phyloP scores from a whole-genome alignment of 2,888 invertebrate genomes.

The Elegia similella region DNA sequence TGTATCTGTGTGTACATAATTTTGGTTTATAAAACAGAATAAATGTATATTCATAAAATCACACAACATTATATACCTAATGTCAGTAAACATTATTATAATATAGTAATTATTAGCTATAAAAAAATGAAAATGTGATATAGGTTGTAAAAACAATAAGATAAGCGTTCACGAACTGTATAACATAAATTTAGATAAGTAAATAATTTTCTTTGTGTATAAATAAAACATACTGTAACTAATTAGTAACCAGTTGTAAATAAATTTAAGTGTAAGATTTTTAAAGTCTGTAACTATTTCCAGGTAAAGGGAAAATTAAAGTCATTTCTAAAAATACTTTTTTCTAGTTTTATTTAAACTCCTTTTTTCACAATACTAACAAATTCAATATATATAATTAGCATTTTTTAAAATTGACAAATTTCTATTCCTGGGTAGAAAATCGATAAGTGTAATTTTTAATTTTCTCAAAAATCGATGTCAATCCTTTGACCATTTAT shows the following conservation, averaged over 20 bases:
- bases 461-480: too few relatives aligned
- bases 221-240: slow-evolving; percentile 58
- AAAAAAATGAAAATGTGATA: slow-evolving; percentile 80
- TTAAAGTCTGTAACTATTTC: slow-evolving; percentile 80
- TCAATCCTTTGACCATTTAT: too few relatives aligned
- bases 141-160: slow-evolving; percentile 75
- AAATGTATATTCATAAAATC: background rate
- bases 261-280: slow-evolving; percentile 77
- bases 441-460: too few relatives aligned
- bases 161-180: slow-evolving; percentile 67
- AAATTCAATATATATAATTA: too few relatives aligned
- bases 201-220: slow-evolving; percentile 47
- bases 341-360: slow-evolving; percentile 25
- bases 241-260: slow-evolving; percentile 64
- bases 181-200: slow-evolving; percentile 46
- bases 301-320: slow-evolving; percentile 72
- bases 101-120: slow-evolving; percentile 44
- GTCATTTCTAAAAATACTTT: slow-evolving; percentile 69
- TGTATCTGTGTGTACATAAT: background rate
- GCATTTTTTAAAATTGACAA: too few relatives aligned
- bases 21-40: background rate
- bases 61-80: background rate
- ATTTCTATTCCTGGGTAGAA: too few relatives aligned
- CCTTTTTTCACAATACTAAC: background rate
- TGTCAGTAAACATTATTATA: slow-evolving; percentile 21